phyloP scores from a whole-genome alignment of 2,888 invertebrate genomes.

The Bedellia somnulentella region DNA sequence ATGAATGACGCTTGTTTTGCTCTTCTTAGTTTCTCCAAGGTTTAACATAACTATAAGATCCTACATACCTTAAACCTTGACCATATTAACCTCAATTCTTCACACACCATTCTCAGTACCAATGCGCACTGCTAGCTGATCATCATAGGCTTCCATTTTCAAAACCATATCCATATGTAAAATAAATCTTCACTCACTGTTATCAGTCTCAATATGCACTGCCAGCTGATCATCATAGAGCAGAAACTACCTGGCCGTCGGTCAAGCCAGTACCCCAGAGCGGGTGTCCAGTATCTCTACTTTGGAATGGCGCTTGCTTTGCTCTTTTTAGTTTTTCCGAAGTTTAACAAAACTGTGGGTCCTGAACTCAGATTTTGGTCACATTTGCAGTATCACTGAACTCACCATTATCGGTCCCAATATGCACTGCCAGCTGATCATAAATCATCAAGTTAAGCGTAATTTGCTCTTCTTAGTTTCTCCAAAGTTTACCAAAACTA shows the following conservation, averaged over 20 bases:
- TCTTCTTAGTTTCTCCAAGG: too few species aligned
- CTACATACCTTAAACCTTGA: too few species aligned
- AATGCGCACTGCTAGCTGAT: slow-evolving; percentile 78
- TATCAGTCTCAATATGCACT: slow-evolving; percentile 66
- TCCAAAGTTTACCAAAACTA: too few species aligned
- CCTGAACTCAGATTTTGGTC: too few species aligned
- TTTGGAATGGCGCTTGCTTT: slow-evolving; percentile 70
- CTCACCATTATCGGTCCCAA: slow-evolving; percentile 50
- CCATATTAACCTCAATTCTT: too few species aligned
- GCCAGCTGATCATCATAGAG: slow-evolving; percentile 82
- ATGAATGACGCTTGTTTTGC: slow-evolving; percentile 69
- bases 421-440: slow-evolving; percentile 78
- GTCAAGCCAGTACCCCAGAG: slow-evolving; percentile 75
- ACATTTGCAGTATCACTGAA: too few species aligned
- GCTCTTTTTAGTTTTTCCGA: too few species aligned
- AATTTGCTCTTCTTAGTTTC: too few species aligned
- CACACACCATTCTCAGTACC: slow-evolving; percentile 37
- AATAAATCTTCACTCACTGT: slow-evolving; percentile 24
- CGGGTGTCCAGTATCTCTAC: slow-evolving; percentile 70
- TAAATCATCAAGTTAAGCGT: too few species aligned
- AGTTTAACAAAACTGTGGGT: too few species aligned
- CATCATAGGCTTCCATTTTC: slow-evolving; percentile 78
- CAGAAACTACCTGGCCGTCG: slow-evolving; percentile 80
- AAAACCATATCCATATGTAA: too few species aligned
- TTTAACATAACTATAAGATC: too few species aligned